phyloP scores from a whole-genome alignment of 2,888 invertebrate genomes.

The Carcina quercana region DNA sequence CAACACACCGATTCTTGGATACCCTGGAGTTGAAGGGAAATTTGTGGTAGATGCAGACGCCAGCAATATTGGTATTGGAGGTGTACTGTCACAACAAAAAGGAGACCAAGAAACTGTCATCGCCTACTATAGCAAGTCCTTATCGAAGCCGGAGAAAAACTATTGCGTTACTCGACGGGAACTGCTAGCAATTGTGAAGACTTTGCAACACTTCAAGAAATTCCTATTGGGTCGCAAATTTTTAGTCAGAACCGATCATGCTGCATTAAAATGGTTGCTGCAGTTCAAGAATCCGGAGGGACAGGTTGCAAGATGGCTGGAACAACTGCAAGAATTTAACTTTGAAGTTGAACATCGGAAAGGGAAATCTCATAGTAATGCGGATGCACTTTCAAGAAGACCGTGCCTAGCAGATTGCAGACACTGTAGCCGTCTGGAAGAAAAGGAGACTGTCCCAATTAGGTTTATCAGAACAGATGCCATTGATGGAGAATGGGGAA shows the following conservation, averaged over 20 bases:
- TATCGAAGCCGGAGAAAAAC: conserved; percentile 6
- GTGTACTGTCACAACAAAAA: conserved; percentile 7
- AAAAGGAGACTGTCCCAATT: too few relatives aligned
- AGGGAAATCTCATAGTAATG: conserved; percentile 7
- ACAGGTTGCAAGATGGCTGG: conserved; percentile 12
- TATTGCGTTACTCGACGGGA: conserved; percentile 12
- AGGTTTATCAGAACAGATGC: too few relatives aligned
- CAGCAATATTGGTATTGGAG: conserved; percentile 12
- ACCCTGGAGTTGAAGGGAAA: conserved; percentile 11
- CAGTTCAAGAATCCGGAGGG: conserved; percentile 9
- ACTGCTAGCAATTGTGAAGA: conserved; percentile 10
- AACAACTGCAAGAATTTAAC: conserved; percentile 10
- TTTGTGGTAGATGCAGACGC: conserved; percentile 16
- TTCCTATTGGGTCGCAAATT: conserved; percentile 11
- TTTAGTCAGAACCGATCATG: conserved; percentile 4
- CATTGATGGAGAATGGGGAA: too few relatives aligned
- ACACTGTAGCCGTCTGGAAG: too few relatives aligned
- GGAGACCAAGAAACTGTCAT: conserved; percentile 11
- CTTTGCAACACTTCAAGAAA: conserved; percentile 12
- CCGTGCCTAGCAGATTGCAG: too few relatives aligned
- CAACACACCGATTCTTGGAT: conserved; percentile 11
- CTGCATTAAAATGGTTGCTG: conserved; percentile 7
- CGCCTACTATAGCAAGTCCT: conserved; percentile 8
- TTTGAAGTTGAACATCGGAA: conserved; percentile 9
- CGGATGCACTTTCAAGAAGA: conserved; percentile 5